A percentile compares a stretch with the other conserved stretches of the same genome.
phyloP scores from a whole-genome alignment of 1,140 invertebrate genomes.

The Calosoma granatense region DNA sequence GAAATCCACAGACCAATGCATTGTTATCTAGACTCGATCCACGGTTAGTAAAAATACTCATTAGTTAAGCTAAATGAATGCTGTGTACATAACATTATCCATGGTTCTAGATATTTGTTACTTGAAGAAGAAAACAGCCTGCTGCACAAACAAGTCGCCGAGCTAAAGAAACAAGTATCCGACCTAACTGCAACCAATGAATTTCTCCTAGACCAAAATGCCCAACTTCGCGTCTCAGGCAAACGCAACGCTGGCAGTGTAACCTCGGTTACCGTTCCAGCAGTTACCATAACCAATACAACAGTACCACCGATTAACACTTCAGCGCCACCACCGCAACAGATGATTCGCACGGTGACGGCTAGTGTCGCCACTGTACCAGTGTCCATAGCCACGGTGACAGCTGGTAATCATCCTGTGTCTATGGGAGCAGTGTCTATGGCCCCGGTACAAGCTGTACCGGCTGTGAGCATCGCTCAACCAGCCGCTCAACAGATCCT shows the following conservation, averaged over 20 bases:
- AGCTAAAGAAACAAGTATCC: conserved; percentile 55
- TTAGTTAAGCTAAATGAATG: too few species aligned
- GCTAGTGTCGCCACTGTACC: conserved; percentile 53
- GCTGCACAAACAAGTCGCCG: conserved; percentile 59
- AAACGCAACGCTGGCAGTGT: conserved; percentile 40
- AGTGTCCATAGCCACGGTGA: conserved; percentile 48
- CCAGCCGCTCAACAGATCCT: conserved; percentile 35
- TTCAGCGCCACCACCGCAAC: conserved; percentile 35
- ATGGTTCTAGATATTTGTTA: conserved; percentile 34
- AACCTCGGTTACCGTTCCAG: conserved; percentile 44
- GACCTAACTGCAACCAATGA: conserved; percentile 72
- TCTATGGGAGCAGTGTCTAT: conserved; percentile 46
- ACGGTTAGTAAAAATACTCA: conserved; percentile 22
- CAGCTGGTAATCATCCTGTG: conserved; percentile 34
- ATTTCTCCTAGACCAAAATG: conserved; percentile 72
- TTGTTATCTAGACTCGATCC: not conserved
- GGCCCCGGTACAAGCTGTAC: conserved; percentile 45
- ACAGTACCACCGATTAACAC: conserved; percentile 37
- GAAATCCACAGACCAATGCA: conserved; percentile 23
- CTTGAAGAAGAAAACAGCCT: conserved; percentile 67
- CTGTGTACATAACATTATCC: not conserved
- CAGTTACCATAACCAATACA: conserved; percentile 46
- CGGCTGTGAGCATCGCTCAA: conserved; percentile 49
- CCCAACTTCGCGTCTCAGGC: conserved; percentile 56
- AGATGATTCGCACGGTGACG: conserved; percentile 46